These are phyloP conservation scores for Solenopsis invicta DNA, from an alignment of 1,140 invertebrate genomes.

Conservation along the genomic window DNA sequence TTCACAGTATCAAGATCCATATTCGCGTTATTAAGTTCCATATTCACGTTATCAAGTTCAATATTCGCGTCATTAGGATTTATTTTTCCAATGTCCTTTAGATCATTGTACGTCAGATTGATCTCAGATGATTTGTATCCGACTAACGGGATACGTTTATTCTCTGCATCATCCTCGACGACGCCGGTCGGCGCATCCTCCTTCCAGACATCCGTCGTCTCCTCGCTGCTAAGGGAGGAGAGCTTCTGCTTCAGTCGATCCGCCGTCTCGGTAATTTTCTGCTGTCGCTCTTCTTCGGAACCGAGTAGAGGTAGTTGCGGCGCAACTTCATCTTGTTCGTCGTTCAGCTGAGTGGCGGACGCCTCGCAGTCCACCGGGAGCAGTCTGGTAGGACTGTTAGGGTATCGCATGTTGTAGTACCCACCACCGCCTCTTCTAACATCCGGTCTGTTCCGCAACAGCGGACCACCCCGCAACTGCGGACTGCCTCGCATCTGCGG, in stretches of 20 bases:
- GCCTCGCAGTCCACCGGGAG: neutral
- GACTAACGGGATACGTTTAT: conserved; percentile 72
- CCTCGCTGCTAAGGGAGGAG: conserved; percentile 76
- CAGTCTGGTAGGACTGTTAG: conserved; percentile 25
- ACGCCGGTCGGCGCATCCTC: conserved; percentile 70
- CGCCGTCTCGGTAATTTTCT: conserved; percentile 83
- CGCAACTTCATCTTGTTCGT: neutral
- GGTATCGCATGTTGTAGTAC: conserved; percentile 28
- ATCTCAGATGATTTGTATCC: conserved; percentile 80
- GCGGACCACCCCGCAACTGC: too few relatives aligned
- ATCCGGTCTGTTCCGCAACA: too few relatives aligned
- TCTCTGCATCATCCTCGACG: conserved; percentile 35
- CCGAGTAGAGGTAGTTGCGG: conserved; percentile 77
- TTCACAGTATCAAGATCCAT: too few relatives aligned
- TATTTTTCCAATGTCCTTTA: conserved; percentile 81
- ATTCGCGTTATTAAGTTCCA: too few relatives aligned
- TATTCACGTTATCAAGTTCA: too few relatives aligned
- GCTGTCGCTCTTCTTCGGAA: conserved; percentile 83
- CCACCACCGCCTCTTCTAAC: too few relatives aligned
- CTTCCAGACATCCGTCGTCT: conserved; percentile 78
- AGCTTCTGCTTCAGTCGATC: conserved; percentile 83
- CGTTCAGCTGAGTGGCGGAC: neutral
- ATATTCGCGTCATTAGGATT: conserved; percentile 66
- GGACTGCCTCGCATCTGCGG: too few relatives aligned
- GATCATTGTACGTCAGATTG: conserved; percentile 77